Evolutionary conservation across 2,113 vertebrate genomes (phyloP).

Genomic region (Sebastes schlegelii): DNA sequence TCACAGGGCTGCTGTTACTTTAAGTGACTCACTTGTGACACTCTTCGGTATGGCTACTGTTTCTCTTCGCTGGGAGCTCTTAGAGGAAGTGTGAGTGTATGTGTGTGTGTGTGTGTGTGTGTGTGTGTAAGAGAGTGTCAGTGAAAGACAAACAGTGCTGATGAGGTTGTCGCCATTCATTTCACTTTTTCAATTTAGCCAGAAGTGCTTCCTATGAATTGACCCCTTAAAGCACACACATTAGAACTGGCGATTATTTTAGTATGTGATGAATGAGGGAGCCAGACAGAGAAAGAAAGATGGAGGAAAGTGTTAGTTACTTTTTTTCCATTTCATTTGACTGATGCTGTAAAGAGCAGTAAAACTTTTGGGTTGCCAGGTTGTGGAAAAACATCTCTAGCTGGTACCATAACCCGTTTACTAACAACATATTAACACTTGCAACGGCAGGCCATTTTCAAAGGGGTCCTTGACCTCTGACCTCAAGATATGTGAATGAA

Average conservation of each 20-base stretch:
- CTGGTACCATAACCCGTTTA: background rate
- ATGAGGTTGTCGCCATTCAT: constrained; percentile 58
- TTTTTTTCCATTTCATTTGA: background rate
- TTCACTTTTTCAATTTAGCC: constrained; percentile 58
- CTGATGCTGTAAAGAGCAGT: background rate
- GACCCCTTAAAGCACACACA: constrained; percentile 61
- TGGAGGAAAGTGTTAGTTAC: background rate
- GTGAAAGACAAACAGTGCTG: constrained; percentile 43
- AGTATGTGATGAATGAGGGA: background rate
- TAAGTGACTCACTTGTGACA: constrained; percentile 62
- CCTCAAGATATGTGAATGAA: too few relatives aligned
- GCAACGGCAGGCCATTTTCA: background rate
- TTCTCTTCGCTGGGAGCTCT: constrained; percentile 38
- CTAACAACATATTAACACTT: background rate
- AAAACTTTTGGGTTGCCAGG: background rate
- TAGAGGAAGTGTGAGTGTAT: constrained; percentile 12
- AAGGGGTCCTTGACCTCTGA: too few relatives aligned
- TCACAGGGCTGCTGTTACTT: constrained; percentile 53
- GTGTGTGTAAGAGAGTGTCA: background rate
- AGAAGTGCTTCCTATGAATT: constrained; percentile 56
- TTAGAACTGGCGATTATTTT: constrained; percentile 51
- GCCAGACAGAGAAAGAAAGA: background rate
- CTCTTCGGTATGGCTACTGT: constrained; percentile 34
- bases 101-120: constrained; percentile 9
- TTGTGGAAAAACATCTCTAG: background rate